phyloP scores from a whole-genome alignment of 2,888 invertebrate species.

The Platycheirus rosarum region DNA sequence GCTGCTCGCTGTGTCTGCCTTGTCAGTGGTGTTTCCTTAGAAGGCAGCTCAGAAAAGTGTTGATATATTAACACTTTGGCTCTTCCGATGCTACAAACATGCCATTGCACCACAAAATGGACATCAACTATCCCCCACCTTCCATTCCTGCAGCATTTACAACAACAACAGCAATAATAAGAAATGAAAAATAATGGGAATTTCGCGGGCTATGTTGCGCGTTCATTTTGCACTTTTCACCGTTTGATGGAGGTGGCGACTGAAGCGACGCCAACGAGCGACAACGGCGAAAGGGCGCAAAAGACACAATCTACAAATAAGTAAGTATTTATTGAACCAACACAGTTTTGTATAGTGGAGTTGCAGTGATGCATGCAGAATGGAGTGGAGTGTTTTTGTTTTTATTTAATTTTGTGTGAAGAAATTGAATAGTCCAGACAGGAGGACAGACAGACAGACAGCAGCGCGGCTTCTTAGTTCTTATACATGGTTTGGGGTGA shows the following conservation, averaged over 20 bases:
- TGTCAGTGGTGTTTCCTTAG: no score
- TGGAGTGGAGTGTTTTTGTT: constrained; percentile 17
- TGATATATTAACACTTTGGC: constrained; percentile 73
- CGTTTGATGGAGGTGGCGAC: constrained; percentile 55
- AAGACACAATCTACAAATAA: constrained; percentile 60
- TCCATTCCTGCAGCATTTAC: background rate
- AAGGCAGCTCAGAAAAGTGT: constrained; percentile 59
- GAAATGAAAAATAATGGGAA: constrained; percentile 24
- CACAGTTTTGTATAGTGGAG: constrained; percentile 27
- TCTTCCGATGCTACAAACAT: constrained; percentile 71
- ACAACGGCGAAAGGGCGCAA: no score
- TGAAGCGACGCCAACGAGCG: constrained; percentile 35
- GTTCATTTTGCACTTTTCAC: constrained; percentile 57
- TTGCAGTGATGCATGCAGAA: constrained; percentile 18
- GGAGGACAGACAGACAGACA: constrained; percentile 37
- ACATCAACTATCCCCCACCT: constrained; percentile 38
- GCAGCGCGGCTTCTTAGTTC: constrained; percentile 59
- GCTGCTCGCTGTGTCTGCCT: constrained; percentile 2
- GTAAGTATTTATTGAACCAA: constrained; percentile 71
- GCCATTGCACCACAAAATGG: constrained; percentile 60
- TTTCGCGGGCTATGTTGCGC: constrained; percentile 26
- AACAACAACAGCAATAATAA: constrained; percentile 18
- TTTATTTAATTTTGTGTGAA: constrained; percentile 37
- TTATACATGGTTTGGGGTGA: constrained; percentile 38
- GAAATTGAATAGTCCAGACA: constrained; percentile 46